These are phyloP conservation scores for Caradrina clavipalpis DNA, from an alignment of 2,888 invertebrate genomes.

Conservation along the genomic window DNA sequence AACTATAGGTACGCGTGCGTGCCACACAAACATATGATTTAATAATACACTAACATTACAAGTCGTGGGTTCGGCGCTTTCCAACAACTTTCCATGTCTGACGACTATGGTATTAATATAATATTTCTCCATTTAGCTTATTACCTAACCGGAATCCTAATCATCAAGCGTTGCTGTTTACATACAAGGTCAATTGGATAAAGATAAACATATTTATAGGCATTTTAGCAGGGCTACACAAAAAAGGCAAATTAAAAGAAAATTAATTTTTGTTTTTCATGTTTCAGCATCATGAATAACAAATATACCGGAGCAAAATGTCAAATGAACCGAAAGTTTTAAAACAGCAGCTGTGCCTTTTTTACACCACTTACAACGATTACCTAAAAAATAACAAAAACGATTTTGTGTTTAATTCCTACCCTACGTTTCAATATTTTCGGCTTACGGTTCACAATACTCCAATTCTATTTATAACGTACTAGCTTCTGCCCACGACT, in stretches of 20 bases:
- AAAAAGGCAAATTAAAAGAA: slow-evolving; percentile 38
- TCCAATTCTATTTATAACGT: slow-evolving; percentile 9
- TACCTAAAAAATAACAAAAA: slow-evolving; percentile 31
- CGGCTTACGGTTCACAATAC: slow-evolving; percentile 12
- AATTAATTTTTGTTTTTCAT: slow-evolving; percentile 48
- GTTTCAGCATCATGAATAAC: slow-evolving; percentile 49
- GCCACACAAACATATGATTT: slow-evolving; percentile 74
- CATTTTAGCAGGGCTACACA: slow-evolving; percentile 8
- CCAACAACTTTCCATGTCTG: slow-evolving; percentile 59
- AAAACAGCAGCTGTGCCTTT: slow-evolving; percentile 36
- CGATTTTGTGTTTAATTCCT: slow-evolving; percentile 23
- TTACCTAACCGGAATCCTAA: slow-evolving; percentile 54
- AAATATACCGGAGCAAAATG: slow-evolving; percentile 38
- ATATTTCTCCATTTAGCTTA: slow-evolving; percentile 60
- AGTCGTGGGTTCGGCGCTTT: slow-evolving; percentile 59
- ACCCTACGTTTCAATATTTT: slow-evolving; percentile 15
- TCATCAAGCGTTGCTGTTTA: slow-evolving; percentile 30
- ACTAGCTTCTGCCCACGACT: too few species aligned
- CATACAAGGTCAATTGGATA: slow-evolving; percentile 19
- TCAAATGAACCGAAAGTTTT: slow-evolving; percentile 35
- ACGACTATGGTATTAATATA: slow-evolving; percentile 57
- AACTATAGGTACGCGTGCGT: slow-evolving; percentile 68
- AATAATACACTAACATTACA: slow-evolving; percentile 70
- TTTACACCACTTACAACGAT: slow-evolving; percentile 33
- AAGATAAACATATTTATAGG: slow-evolving; percentile 26